A percentile compares a stretch with the other conserved stretches of the same genome.
These are phyloP conservation scores for Silurus glanis DNA, from an alignment of 2,113 vertebrate species.

Conservation along the genomic window DNA sequence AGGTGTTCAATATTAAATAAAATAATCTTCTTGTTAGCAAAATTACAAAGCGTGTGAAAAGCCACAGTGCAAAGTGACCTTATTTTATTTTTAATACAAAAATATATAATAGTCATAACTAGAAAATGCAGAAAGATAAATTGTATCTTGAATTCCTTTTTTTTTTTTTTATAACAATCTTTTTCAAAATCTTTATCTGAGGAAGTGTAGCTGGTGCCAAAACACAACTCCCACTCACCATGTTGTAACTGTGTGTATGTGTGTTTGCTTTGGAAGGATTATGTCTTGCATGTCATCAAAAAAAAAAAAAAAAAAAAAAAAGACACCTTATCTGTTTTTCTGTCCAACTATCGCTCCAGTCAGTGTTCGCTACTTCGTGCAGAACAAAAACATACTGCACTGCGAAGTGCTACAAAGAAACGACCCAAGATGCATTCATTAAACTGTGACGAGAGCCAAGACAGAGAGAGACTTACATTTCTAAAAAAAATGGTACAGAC, in stretches of 20 bases:
- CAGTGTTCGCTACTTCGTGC: not conserved
- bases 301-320: not conserved
- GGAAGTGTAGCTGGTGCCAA: not conserved
- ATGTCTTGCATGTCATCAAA: not conserved
- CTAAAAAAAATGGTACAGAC: not conserved
- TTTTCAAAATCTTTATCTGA: not conserved
- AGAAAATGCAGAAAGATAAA: not conserved
- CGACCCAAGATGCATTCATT: not conserved
- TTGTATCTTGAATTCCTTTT: not conserved
- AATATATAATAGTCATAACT: not conserved
- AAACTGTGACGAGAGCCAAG: not conserved
- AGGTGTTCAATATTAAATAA: not conserved
- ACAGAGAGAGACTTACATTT: not conserved
- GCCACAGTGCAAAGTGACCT: not conserved
- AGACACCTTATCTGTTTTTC: not conserved
- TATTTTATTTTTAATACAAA: not conserved
- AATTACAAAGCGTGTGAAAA: not conserved
- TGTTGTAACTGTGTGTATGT: not conserved
- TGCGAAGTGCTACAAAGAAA: not conserved
- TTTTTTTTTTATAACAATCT: not conserved
- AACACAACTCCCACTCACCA: not conserved
- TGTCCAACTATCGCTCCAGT: slow-evolving; percentile 7
- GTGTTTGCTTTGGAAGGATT: slow-evolving; percentile 20
- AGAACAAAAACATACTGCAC: not conserved
- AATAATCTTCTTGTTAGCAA: not conserved